Evolutionary conservation across 2,888 invertebrate species (phyloP).

Genomic region (Pollenia griseotomentosa): DNA sequence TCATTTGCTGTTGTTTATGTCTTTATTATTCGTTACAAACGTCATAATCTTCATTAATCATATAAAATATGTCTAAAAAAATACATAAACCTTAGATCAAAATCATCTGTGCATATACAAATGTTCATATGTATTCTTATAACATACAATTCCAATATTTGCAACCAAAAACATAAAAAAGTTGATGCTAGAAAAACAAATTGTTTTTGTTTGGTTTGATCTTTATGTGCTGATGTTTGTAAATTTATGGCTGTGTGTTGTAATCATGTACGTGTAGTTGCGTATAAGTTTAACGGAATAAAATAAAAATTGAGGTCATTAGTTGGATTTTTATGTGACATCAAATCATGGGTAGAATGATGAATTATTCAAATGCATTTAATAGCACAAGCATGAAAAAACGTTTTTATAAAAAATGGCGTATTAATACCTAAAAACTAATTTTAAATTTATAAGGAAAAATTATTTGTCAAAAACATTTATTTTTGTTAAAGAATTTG

Average conservation of each 20-base stretch:
- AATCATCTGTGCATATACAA: background rate
- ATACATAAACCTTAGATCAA: background rate
- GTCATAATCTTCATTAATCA: slow-evolving; percentile 59
- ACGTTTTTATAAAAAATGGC: too few species aligned
- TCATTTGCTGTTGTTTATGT: slow-evolving; percentile 11
- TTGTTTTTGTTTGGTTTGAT: slow-evolving; percentile 37
- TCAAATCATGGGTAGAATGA: slow-evolving; percentile 10
- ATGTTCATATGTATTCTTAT: background rate
- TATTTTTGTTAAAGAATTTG: too few species aligned
- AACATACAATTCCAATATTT: background rate
- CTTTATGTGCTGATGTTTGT: background rate
- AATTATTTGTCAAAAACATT: too few species aligned
- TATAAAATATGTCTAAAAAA: background rate
- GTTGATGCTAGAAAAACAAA: slow-evolving; percentile 45
- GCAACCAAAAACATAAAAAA: background rate
- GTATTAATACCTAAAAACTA: too few species aligned
- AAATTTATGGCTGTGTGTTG: background rate
- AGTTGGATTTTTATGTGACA: slow-evolving; percentile 12
- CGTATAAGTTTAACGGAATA: background rate
- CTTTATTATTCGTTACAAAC: slow-evolving; percentile 37
- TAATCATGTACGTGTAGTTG: background rate
- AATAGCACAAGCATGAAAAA: too few species aligned
- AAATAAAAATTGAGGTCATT: slow-evolving; percentile 41
- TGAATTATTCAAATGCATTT: slow-evolving; percentile 20
- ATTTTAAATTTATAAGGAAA: too few species aligned